A percentile compares a stretch with the other conserved stretches of the same genome.
phyloP scores from a whole-genome alignment of 2,797 vertebrate species.

The Lepilemur septentrionalis region DNA sequence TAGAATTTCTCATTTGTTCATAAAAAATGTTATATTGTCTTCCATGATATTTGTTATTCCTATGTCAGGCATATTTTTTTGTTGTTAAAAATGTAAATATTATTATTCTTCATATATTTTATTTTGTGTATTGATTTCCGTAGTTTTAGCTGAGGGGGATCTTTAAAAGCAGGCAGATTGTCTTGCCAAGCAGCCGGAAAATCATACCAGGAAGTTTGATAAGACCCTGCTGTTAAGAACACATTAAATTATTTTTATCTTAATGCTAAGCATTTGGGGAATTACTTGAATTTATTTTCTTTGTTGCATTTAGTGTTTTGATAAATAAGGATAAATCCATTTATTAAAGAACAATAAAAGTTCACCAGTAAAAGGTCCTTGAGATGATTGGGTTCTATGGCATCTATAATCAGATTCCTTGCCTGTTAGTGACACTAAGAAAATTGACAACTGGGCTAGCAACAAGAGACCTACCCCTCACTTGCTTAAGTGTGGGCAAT shows the following conservation, averaged over 20 bases:
- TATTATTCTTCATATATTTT: neutral
- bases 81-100: neutral
- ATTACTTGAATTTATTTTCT: conserved; percentile 12
- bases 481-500: neutral
- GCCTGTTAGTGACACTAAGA: neutral
- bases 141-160: neutral
- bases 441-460: neutral
- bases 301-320: conserved; percentile 36
- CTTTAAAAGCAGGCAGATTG: neutral
- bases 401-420: neutral
- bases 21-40: neutral
- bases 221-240: conserved; percentile 9
- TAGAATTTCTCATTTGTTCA: neutral
- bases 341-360: neutral
- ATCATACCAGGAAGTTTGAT: conserved; percentile 21
- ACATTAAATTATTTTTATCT: conserved; percentile 30
- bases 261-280: neutral
- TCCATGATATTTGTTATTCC: neutral
- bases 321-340: neutral
- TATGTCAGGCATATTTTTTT: neutral
- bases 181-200: conserved; percentile 1
- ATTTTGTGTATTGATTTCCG: conserved; percentile 18
- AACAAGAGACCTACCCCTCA: neutral
- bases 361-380: neutral
- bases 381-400: neutral